A percentile compares a stretch with the other conserved stretches of the same genome.
phyloP scores from a whole-genome alignment of 1,140 invertebrate species.

The Nasonia longicornis region DNA sequence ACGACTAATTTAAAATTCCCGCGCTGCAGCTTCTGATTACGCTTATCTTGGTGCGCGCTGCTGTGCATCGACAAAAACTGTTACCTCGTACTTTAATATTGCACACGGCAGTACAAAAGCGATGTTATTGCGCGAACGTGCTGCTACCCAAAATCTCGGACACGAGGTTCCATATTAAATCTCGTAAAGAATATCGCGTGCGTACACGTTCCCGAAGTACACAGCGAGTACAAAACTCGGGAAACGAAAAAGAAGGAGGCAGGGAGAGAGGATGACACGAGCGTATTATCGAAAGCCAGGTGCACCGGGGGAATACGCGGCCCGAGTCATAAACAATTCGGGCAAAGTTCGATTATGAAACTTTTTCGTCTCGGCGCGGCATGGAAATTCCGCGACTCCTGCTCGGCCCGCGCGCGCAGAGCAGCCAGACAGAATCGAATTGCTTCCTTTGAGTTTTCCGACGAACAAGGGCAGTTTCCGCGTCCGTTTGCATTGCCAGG shows the following conservation, averaged over 20 bases:
- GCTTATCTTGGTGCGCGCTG: too few species aligned
- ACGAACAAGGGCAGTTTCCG: constrained; percentile 31
- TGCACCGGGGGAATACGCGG: constrained; percentile 19
- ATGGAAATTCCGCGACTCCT: constrained; percentile 38
- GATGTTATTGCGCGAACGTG: background rate
- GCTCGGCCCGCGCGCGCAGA: background rate
- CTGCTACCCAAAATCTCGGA: background rate
- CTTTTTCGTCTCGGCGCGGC: constrained; percentile 52
- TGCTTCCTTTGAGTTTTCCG: constrained; percentile 31
- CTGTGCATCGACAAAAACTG: too few species aligned
- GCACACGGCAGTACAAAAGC: too few species aligned
- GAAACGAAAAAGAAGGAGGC: constrained; percentile 1
- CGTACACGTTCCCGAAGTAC: background rate
- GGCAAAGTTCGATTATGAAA: constrained; percentile 68
- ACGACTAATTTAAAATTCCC: constrained; percentile 1
- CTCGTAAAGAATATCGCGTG: constrained; percentile 11
- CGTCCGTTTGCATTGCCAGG: constrained; percentile 15
- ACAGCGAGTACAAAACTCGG: constrained; percentile 5
- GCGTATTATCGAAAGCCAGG: constrained; percentile 17
- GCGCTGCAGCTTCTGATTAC: background rate
- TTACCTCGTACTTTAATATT: too few species aligned
- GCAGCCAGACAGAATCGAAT: constrained; percentile 18
- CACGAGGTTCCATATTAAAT: constrained; percentile 2
- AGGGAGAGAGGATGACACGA: background rate
- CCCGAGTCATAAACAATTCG: constrained; percentile 64